Evolutionary conservation across 2,888 invertebrate species (phyloP).

Genomic region (Microplitis deprimator): DNA sequence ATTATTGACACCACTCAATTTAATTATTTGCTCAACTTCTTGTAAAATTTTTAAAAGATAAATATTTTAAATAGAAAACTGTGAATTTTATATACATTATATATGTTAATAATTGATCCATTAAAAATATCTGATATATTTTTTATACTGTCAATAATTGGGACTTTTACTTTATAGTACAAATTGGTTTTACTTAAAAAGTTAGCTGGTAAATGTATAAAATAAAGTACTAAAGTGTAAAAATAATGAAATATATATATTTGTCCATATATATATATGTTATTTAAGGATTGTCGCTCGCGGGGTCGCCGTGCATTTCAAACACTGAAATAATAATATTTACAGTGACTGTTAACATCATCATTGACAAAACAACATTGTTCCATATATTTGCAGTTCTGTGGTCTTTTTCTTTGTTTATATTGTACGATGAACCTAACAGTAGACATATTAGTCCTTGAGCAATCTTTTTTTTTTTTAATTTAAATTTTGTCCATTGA

Average conservation of each 20-base stretch:
- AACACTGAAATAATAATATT: slow-evolving; percentile 78
- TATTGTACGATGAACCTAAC: slow-evolving; percentile 76
- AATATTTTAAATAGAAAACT: too few species aligned
- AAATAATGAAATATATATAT: background rate
- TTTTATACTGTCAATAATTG: too few species aligned
- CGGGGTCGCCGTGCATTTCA: slow-evolving; percentile 68
- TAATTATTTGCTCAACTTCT: background rate
- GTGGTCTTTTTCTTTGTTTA: slow-evolving; percentile 76
- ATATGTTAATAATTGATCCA: too few species aligned
- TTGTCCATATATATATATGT: slow-evolving; percentile 4
- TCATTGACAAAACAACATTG: slow-evolving; percentile 75
- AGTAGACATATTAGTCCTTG: slow-evolving; percentile 77
- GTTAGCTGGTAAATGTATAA: background rate
- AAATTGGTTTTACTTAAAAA: slow-evolving; percentile 11
- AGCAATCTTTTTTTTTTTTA: slow-evolving; percentile 71
- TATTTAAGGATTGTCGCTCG: slow-evolving; percentile 14
- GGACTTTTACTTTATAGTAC: background rate
- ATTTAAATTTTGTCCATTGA: slow-evolving; percentile 36
- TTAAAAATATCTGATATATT: too few species aligned
- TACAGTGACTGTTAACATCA: slow-evolving; percentile 75
- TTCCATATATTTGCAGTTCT: slow-evolving; percentile 76
- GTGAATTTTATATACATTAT: too few species aligned
- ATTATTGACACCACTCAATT: too few species aligned
- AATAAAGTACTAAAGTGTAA: slow-evolving; percentile 2
- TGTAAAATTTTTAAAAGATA: too few species aligned